These are phyloP conservation scores for Zele albiditarsus DNA, from an alignment of 2,888 invertebrate genomes.

Conservation along the genomic window DNA sequence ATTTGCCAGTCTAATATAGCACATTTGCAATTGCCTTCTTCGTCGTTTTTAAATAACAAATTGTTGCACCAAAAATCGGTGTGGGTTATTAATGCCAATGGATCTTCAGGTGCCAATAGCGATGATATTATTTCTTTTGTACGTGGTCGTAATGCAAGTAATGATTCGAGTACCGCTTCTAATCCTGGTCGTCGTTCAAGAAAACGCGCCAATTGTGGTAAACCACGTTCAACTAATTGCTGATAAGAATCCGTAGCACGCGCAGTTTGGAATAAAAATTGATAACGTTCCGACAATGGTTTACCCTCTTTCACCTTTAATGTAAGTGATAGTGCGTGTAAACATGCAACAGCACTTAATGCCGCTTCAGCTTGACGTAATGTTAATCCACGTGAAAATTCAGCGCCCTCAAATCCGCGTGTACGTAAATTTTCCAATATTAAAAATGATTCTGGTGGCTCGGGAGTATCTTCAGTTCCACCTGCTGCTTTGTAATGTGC, in stretches of 20 bases:
- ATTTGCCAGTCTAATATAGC: slow-evolving; percentile 89
- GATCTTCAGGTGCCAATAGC: slow-evolving; percentile 82
- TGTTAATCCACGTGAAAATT: slow-evolving; percentile 82
- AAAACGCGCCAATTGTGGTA: slow-evolving; percentile 84
- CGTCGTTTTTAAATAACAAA: slow-evolving; percentile 77
- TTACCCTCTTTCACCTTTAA: slow-evolving; percentile 76
- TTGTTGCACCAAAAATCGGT: slow-evolving; percentile 91
- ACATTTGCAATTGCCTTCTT: slow-evolving; percentile 75
- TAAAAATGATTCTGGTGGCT: slow-evolving; percentile 79
- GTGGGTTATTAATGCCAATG: slow-evolving; percentile 84
- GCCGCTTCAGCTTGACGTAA: slow-evolving; percentile 80
- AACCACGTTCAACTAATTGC: slow-evolving; percentile 83
- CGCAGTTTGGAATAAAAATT: slow-evolving; percentile 85
- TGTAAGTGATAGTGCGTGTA: slow-evolving; percentile 83
- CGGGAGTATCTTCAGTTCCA: slow-evolving; percentile 67
- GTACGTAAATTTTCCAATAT: slow-evolving; percentile 84
- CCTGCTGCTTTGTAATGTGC: slow-evolving; percentile 77
- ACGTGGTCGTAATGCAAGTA: slow-evolving; percentile 77
- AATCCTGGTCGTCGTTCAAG: slow-evolving; percentile 80
- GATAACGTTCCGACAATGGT: slow-evolving; percentile 75
- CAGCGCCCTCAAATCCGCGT: slow-evolving; percentile 78
- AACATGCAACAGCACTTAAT: slow-evolving; percentile 80
- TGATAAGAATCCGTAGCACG: slow-evolving; percentile 87
- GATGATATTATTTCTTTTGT: slow-evolving; percentile 84
- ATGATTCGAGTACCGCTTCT: slow-evolving; percentile 77